Evolutionary conservation across 2,888 invertebrate genomes (phyloP).

Genomic region (Euzophera pinguis): DNA sequence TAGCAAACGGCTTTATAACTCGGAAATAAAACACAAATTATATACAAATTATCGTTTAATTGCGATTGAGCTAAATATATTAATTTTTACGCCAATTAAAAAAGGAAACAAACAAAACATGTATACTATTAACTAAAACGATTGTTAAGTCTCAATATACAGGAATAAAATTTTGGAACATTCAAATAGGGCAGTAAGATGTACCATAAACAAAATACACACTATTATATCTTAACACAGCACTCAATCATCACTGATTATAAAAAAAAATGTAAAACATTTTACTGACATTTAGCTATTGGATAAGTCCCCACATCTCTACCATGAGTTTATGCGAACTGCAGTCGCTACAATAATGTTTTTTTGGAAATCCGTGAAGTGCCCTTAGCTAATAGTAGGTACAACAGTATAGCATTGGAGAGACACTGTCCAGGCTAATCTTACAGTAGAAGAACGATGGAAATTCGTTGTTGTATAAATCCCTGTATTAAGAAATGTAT

Average conservation of each 20-base stretch:
- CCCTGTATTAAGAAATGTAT: no score
- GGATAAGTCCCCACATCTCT: neutral
- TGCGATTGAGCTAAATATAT: constrained; percentile 35
- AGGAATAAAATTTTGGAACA: constrained; percentile 14
- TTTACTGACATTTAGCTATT: constrained; percentile 38
- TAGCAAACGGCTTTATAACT: neutral
- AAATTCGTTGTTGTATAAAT: no score
- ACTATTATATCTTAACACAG: constrained; percentile 55
- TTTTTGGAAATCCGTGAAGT: no score
- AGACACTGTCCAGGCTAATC: no score
- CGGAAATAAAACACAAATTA: constrained; percentile 14
- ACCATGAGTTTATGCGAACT: no score
- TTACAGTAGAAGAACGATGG: no score
- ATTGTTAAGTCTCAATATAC: constrained; percentile 11
- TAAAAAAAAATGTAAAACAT: constrained; percentile 27
- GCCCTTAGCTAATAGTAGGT: no score
- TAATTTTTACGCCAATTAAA: constrained; percentile 23
- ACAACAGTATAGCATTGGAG: no score
- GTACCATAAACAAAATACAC: constrained; percentile 33
- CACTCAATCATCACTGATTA: constrained; percentile 57
- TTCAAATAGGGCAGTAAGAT: constrained; percentile 24
- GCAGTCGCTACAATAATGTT: no score
- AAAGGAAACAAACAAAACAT: constrained; percentile 20
- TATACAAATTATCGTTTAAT: constrained; percentile 25
- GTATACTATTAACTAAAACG: constrained; percentile 16